A percentile compares a stretch with the other conserved stretches of the same genome.
Evolutionary conservation across 2,113 vertebrate genomes (phyloP).

Genomic region (Pogonocichla stellata): DNA sequence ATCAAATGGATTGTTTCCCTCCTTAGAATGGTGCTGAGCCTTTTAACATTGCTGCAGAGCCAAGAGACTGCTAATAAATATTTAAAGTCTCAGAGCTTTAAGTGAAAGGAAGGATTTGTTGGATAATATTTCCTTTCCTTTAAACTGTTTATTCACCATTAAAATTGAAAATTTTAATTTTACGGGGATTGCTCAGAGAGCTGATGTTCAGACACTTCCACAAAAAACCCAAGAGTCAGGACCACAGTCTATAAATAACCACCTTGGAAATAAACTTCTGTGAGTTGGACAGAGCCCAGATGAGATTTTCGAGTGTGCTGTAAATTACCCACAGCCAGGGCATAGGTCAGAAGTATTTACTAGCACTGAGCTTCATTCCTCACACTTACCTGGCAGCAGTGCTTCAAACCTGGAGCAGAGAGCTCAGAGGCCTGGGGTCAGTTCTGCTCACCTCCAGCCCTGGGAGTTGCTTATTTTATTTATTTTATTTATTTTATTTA

Average conservation of each 20-base stretch:
- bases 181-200: conserved; percentile 14
- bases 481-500: too few relatives aligned
- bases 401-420: neutral
- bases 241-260: conserved; percentile 22
- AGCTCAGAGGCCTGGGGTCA: neutral
- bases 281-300: conserved; percentile 28
- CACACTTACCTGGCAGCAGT: neutral
- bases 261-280: conserved; percentile 28
- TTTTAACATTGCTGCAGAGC: neutral
- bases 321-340: conserved; percentile 8
- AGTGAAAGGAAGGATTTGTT: conserved; percentile 40
- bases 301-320: neutral
- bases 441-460: neutral
- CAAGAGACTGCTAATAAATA: conserved; percentile 25
- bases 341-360: conserved; percentile 24
- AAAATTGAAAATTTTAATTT: conserved; percentile 32
- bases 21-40: neutral
- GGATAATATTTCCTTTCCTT: conserved; percentile 24
- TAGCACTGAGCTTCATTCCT: neutral
- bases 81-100: neutral
- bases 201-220: neutral
- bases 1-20: neutral
- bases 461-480: neutral
- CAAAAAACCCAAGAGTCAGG: neutral
- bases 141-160: conserved; percentile 43